A percentile compares a stretch with the other conserved stretches of the same genome.
phyloP scores from a whole-genome alignment of 2,113 vertebrate genomes.

The Athene noctua region DNA sequence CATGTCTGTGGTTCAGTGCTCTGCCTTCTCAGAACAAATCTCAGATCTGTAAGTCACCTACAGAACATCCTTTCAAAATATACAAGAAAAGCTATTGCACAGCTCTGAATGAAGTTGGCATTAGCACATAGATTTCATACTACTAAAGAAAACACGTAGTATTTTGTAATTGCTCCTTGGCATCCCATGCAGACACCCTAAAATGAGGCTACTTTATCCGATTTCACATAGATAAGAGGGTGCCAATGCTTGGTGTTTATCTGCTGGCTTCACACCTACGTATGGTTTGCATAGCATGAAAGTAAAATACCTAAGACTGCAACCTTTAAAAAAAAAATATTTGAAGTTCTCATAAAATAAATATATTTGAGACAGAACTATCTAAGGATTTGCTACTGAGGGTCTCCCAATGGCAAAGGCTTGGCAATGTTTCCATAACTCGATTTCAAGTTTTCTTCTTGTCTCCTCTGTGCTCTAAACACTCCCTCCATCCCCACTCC shows the following conservation, averaged over 20 bases:
- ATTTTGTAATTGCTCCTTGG: background rate
- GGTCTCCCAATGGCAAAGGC: background rate
- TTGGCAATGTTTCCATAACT: background rate
- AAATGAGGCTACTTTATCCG: rapidly evolving
- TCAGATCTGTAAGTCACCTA: background rate
- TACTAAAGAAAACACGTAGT: rapidly evolving
- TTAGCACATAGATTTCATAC: rapidly evolving
- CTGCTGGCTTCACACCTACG: background rate
- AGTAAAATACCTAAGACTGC: background rate
- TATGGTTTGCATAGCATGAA: background rate
- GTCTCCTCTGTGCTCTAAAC: background rate
- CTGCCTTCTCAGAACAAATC: background rate
- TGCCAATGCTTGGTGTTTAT: background rate
- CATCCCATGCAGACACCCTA: background rate
- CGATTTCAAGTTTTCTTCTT: background rate
- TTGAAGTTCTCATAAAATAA: background rate
- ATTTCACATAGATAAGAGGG: background rate
- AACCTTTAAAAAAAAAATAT: background rate
- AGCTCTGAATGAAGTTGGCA: background rate
- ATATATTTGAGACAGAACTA: background rate
- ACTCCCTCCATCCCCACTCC: background rate
- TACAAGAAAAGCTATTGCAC: background rate
- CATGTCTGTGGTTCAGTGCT: rapidly evolving
- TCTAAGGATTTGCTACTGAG: background rate
- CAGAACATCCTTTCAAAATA: background rate